Evolutionary conservation across 2,888 invertebrate species (phyloP).

Genomic region (Eulithis prunata): DNA sequence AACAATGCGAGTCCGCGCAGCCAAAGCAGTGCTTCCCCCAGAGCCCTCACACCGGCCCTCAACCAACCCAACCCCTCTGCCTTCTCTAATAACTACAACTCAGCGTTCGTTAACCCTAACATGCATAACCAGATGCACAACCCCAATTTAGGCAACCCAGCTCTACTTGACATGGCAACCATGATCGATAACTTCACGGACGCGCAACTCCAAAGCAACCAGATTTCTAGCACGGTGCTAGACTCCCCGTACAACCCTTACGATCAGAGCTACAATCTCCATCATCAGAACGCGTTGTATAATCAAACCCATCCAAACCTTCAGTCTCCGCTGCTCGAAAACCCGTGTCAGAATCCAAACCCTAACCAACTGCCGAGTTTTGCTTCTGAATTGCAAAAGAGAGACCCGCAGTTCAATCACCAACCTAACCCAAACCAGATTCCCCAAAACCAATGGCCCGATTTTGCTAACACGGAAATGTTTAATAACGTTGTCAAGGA

Average conservation of each 20-base stretch:
- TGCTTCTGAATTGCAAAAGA: conserved; percentile 70
- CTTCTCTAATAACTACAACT: conserved; percentile 74
- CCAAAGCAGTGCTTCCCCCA: conserved; percentile 84
- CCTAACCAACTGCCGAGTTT: conserved; percentile 78
- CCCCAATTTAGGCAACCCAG: conserved; percentile 79
- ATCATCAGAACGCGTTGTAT: conserved; percentile 86
- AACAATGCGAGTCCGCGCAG: conserved; percentile 76
- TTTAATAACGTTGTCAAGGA: conserved; percentile 86
- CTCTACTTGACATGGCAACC: conserved; percentile 89
- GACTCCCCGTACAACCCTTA: conserved; percentile 87
- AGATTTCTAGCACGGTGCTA: conserved; percentile 92
- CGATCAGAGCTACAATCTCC: conserved; percentile 87
- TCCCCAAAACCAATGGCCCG: conserved; percentile 75
- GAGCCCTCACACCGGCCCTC: conserved; percentile 72
- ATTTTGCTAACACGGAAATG: conserved; percentile 73
- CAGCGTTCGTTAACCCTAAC: conserved; percentile 77
- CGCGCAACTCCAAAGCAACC: conserved; percentile 92
- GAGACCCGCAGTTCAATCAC: conserved; percentile 62
- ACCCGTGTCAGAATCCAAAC: conserved; percentile 67
- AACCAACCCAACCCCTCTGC: conserved; percentile 70
- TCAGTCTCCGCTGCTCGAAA: conserved; percentile 74
- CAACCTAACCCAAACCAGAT: conserved; percentile 51
- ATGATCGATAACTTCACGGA: conserved; percentile 91
- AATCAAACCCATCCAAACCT: conserved; percentile 80
- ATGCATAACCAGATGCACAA: conserved; percentile 79